Evolutionary conservation across 2,113 vertebrate species (phyloP), one percentile per base, ranked within the genome.

Genomic region (Platichthys stellatus): DNA sequence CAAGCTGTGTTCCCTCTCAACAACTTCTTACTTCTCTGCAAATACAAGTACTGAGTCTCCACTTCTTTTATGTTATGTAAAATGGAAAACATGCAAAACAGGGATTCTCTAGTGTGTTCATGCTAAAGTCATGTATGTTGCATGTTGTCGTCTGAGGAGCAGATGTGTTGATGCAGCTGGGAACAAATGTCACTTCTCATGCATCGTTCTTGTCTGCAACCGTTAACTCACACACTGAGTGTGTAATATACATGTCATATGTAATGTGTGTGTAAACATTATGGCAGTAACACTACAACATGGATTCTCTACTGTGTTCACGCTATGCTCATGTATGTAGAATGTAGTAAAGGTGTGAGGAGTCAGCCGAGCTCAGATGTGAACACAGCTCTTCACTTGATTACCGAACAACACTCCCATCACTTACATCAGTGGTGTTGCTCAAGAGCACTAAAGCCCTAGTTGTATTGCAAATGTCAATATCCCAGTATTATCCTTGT

Each of bases 151-250:
- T 57, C 0, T 51, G 45, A 47, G 14, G 28, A 31, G 28, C 28
- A 31, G 68, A 35, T 18, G 3, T 47, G 51, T 63, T 21, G 40
- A 64, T 49, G 38, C 76, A 63, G 72, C 66, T 40, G 75, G n/a
- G 43, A 58, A 54, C 45, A 26, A 14, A 15, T 23, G 28, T 23
- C n/a, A 20, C 4, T 20, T n/a, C 21, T 21, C n/a, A 11, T 56
- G 6, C n/a, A 56, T 13, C 12, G 40, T 51, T 51, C 47, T 51
- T 54, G 18, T 54, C 53, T 10, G n/a, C 53, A 20, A 54, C 20
- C 1, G 21, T 11, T 43, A 38, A 0, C 11, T 14, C 1, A 31
- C 43, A 10, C 14, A 4, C 43, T 20, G 18, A 57, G 1, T 28
- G 26, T 28, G 26, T 28, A 28, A 28, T 28, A 28, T 28, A 28